A percentile compares a stretch with the other conserved stretches of the same genome.
These are phyloP conservation scores for Salvelinus sp. DNA, from an alignment of 2,113 vertebrate genomes.

Conservation along the genomic window DNA sequence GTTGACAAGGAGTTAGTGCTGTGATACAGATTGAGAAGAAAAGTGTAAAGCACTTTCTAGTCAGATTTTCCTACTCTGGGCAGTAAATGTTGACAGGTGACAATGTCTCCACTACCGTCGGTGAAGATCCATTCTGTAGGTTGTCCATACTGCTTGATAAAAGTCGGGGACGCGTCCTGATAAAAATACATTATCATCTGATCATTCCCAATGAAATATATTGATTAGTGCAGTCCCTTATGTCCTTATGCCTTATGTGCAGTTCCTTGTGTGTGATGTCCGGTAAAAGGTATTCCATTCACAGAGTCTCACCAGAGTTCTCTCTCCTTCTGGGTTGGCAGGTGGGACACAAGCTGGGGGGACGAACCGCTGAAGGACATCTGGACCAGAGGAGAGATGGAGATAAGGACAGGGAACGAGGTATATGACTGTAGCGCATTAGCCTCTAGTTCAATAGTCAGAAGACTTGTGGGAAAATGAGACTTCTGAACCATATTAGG, in stretches of 20 bases:
- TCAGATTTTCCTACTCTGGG: neutral
- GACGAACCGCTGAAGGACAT: slow-evolving; percentile 74
- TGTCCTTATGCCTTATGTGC: no score
- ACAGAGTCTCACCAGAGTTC: slow-evolving; percentile 76
- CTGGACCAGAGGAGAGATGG: slow-evolving; percentile 55
- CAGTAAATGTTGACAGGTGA: neutral
- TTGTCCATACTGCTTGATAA: slow-evolving; percentile 86
- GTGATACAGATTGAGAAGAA: neutral
- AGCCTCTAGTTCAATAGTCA: neutral
- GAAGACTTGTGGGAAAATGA: neutral
- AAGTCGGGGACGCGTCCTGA: slow-evolving; percentile 76
- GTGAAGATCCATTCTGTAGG: slow-evolving; percentile 75
- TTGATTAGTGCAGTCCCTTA: neutral
- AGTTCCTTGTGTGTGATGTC: no score
- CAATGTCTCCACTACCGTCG: slow-evolving; percentile 78
- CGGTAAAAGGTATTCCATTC: neutral
- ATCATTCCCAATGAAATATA: neutral
- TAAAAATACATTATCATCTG: neutral
- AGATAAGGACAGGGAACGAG: neutral
- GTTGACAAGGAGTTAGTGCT: neutral
- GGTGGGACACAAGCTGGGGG: slow-evolving; percentile 63
- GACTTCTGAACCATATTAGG: no score
- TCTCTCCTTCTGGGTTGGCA: slow-evolving; percentile 75
- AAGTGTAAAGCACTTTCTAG: neutral
- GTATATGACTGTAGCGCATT: neutral